These are phyloP conservation scores for Acyrthosiphon pisum DNA, from an alignment of 1,140 invertebrate genomes.

Conservation along the genomic window DNA sequence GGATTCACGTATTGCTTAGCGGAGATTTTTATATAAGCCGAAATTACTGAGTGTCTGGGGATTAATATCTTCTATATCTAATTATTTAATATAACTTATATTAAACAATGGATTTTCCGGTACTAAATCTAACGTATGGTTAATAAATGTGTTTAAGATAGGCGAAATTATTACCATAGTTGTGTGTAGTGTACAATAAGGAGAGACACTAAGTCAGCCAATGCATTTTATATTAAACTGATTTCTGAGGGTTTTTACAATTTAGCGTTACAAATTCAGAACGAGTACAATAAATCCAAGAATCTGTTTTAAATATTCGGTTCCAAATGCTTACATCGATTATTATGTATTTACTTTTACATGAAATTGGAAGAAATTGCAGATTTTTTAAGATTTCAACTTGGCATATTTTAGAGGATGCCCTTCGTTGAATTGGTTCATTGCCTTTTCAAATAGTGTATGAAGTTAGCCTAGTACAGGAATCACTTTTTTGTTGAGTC, in stretches of 20 bases:
- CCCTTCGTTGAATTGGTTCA: neutral
- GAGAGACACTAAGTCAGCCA: neutral
- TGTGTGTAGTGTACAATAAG: neutral
- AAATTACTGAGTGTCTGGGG: too few species aligned
- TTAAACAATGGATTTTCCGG: too few species aligned
- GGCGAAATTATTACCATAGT: neutral
- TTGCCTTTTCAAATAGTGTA: neutral
- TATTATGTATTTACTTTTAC: neutral
- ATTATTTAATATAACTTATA: too few species aligned
- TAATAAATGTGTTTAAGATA: neutral
- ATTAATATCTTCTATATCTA: too few species aligned
- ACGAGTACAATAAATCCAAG: neutral
- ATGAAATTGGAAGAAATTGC: neutral
- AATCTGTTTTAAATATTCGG: neutral
- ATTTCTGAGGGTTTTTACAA: neutral
- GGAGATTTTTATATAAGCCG: too few species aligned
- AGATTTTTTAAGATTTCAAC: neutral
- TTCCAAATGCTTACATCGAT: neutral
- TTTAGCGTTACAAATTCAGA: neutral
- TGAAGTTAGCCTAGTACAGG: neutral
- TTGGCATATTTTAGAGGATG: neutral
- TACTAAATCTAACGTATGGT: too few species aligned
- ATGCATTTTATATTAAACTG: neutral
- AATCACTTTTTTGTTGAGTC: neutral
- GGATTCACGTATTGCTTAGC: too few species aligned